Evolutionary conservation across 1,140 invertebrate genomes (phyloP), one percentile per base, ranked within the genome.

Genomic region (Acromyrmex charruanus): DNA sequence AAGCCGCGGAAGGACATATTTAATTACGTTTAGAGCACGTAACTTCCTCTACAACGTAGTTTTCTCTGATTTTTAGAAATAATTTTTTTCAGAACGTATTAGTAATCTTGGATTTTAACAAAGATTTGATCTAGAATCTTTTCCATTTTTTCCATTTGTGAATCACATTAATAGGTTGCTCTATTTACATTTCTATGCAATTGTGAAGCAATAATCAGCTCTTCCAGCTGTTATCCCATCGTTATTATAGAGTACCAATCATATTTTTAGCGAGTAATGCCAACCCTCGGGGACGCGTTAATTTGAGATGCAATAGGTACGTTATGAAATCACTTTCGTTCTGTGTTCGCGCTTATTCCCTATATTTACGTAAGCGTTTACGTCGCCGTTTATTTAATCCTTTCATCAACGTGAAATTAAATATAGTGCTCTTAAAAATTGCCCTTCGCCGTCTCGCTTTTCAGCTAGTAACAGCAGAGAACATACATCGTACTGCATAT

Each of bases 341-440:
- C 35, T 77, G 21, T 21, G 31, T 75, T 21, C 7, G 21, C 12
- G 18, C 44, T 51, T 58, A 71, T 72, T 44, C 16, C 18, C 12
- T 69, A 21, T 72, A 21, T 82, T 71, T 71, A 55, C 66, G 66
- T 82, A 72, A 68, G 28, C 39, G 10, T 71, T 71, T 71, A 58
- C 31, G 25, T 79, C 77, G 44, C 0, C 25, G 51, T 71, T 71
- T 71, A 81, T 71, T 81, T 44, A 71, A 81, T 14, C n/a, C 31
- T 55, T 81, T 69, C 21, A 58, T 6, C 21, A 14, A 0, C 7
- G 35, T 12, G 12, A 39, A 59, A 77, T 77, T n/a, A 77, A 77
- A 79, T 51, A 63, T 31, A 61, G 9, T 16, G 39, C 21, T 25
- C 2, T 61, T 61, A 77, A 77, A 61, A 77, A 61, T 12, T 2